phyloP scores from a whole-genome alignment of 2,888 invertebrate genomes.

The Drosophila tanythrix region DNA sequence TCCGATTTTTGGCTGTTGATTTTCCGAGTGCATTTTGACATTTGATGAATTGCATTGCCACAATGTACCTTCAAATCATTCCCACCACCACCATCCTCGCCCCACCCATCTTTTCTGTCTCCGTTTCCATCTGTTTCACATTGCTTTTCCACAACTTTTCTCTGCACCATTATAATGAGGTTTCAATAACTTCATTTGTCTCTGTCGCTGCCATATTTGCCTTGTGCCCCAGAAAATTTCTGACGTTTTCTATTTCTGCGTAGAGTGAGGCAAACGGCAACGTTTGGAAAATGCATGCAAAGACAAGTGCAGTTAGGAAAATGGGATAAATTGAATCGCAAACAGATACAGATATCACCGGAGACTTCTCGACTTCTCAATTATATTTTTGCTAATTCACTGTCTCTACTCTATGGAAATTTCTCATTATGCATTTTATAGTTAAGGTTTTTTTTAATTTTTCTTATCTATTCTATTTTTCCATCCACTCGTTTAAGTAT shows the following conservation, averaged over 20 bases:
- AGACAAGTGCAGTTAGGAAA: slow-evolving; percentile 7
- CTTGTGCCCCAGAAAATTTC: slow-evolving; percentile 34
- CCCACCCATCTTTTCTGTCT: background rate
- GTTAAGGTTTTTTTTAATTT: too few species aligned
- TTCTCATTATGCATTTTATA: background rate
- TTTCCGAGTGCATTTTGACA: slow-evolving; percentile 76
- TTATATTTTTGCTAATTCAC: background rate
- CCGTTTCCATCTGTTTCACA: slow-evolving; percentile 41
- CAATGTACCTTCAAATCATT: background rate
- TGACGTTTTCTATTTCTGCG: slow-evolving; percentile 42
- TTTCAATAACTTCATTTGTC: slow-evolving; percentile 80
- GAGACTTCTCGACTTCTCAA: background rate
- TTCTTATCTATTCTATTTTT: background rate
- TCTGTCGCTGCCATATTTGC: slow-evolving; percentile 71
- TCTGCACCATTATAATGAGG: slow-evolving; percentile 71
- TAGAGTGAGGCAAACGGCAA: slow-evolving; percentile 32
- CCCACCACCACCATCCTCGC: background rate
- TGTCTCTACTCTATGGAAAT: background rate
- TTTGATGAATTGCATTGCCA: slow-evolving; percentile 75
- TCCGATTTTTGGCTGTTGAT: slow-evolving; percentile 70
- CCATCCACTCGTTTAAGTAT: background rate
- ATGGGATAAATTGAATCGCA: slow-evolving; percentile 18
- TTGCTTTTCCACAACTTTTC: slow-evolving; percentile 43
- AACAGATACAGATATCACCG: background rate
- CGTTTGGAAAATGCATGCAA: slow-evolving; percentile 40